Conservation (phyloP, 2,797 vertebrate genomes). For the Cebuella pygmaea region DNA sequence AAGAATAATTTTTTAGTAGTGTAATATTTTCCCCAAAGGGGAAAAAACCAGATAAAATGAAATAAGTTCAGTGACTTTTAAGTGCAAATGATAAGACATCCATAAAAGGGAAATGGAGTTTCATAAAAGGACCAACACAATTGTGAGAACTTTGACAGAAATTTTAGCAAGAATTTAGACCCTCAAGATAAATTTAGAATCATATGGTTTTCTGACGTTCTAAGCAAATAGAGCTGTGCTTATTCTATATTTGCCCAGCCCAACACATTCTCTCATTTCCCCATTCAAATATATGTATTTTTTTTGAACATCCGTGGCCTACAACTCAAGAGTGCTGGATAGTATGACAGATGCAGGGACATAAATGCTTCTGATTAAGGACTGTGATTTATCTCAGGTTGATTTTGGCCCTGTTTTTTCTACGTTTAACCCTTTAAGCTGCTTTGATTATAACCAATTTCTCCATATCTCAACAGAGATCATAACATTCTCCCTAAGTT, state of each 20-base stretch:
- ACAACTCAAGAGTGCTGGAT: neutral
- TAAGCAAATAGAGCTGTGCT: neutral
- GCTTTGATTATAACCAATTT: neutral
- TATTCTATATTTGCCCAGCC: neutral
- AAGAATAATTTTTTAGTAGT: neutral
- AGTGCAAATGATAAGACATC: neutral
- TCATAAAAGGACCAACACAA: neutral
- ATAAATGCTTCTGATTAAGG: neutral
- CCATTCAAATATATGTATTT: neutral
- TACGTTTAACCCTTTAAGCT: conserved; percentile 19
- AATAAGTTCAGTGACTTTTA: neutral
- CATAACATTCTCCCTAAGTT: neutral
- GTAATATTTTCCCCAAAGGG: neutral
- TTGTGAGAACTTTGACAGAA: neutral
- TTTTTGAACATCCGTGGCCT: neutral
- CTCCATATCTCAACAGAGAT: neutral
- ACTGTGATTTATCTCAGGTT: neutral
- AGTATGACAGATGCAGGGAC: neutral
- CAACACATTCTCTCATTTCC: neutral
- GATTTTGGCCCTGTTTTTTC: conserved; percentile 1
- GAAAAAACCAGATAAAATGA: neutral
- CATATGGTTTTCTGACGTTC: neutral
- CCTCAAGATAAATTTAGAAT: neutral
- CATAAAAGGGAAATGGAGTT: neutral
- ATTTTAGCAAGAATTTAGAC: neutral